Base-by-base conservation (phyloP, 2,888 invertebrate genomes). In the Acleris literana region DNA sequence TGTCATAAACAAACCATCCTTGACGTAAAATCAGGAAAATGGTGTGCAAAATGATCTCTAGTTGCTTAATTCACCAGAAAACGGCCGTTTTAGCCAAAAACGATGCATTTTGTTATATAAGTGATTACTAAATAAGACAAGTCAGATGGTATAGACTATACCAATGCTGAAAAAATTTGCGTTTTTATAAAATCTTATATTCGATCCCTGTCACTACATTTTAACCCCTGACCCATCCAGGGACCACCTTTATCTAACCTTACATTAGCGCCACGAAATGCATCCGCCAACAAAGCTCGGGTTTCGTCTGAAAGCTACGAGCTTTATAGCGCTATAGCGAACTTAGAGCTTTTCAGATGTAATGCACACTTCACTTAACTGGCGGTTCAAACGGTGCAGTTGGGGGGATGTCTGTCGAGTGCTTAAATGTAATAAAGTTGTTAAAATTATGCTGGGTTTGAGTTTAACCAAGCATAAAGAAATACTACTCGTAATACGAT, bases 301-400 rank as follows among this genome's bases (percentile, higher is more conserved):
- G 57, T 63, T 63, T 44, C 63, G 25, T 25, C 17, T 57, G 56
- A 63, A 63, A 63, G 63, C 63, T 43, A 7, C 33, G 33, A 1
- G 44, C 53, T 43, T 55, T 22, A 44, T n/a, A 49, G 55, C 49
- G 4, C 18, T 13, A 39, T 20, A n/a, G 39, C 22, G 33, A 48
- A 55, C 56, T 51, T 63, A 25, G 51, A 33, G 48, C 61, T 60
- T 46, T 39, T 25, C 39, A 43, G 18, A 53, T 46, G 44, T 29
- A 53, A 53, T 53, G 46, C 29, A 44, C 53, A 54, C 52, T 51
- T 53, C 25, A 55, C 20, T 58, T 48, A 62, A 54, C 33, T 48
- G 20, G n/a, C 11, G 33, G n/a, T 48, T n/a, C 25, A 54, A 17
- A 33, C 54, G 62, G 18, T 54, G 54, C 53, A 39, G n/a, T 46